Conservation (phyloP, 2,113 vertebrate genomes). For the Aplodontia rufa region DNA sequence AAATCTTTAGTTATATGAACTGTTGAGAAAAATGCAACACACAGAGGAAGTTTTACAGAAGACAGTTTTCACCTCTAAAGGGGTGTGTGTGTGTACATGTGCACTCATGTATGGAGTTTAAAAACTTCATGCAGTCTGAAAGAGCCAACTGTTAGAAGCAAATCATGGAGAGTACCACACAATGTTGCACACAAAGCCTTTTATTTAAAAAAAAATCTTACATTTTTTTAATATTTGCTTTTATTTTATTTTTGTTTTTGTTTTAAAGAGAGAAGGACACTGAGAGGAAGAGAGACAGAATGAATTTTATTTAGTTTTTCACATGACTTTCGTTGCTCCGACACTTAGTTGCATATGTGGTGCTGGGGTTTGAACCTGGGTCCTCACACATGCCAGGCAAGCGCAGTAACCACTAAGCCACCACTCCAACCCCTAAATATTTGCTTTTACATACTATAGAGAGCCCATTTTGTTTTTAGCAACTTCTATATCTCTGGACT, state of each 20-base stretch:
- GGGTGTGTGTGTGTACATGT: not conserved
- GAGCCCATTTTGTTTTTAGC: not conserved
- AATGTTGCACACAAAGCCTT: not conserved
- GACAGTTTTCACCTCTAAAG: not conserved
- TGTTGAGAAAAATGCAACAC: not conserved
- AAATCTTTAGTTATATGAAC: not conserved
- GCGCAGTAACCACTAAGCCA: too few relatives aligned
- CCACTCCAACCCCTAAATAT: too few relatives aligned
- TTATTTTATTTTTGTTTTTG: too few relatives aligned
- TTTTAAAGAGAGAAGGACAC: too few relatives aligned
- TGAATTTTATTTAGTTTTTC: too few relatives aligned
- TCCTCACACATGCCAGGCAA: too few relatives aligned
- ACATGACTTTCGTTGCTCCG: too few relatives aligned
- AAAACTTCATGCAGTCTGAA: not conserved
- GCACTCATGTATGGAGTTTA: too few relatives aligned
- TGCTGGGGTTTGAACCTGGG: too few relatives aligned
- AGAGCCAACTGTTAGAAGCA: not conserved
- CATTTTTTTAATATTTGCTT: not conserved
- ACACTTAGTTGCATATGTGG: too few relatives aligned
- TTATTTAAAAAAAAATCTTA: not conserved
- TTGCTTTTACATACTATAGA: constrained; percentile 30
- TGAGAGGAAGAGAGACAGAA: too few relatives aligned
- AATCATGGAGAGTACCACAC: not conserved
- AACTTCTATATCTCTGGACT: not conserved
- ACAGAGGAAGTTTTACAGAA: not conserved